Evolutionary conservation across 2,888 invertebrate genomes (phyloP), one percentile per base, ranked within the genome.

Genomic region (Aproaerema taeniolella): DNA sequence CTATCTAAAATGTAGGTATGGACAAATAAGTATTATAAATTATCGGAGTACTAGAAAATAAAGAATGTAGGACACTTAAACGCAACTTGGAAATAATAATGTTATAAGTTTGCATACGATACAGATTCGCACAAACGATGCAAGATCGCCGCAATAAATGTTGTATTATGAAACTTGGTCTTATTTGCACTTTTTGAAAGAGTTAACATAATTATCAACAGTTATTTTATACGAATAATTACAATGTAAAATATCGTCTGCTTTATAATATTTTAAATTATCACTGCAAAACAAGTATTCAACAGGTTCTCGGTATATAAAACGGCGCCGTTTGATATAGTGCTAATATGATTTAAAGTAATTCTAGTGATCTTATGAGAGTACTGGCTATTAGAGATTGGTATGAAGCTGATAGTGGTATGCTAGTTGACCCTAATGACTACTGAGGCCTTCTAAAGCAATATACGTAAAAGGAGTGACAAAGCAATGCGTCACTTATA

Each of bases 391-490:
- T 10, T 31, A 16, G 5, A 37, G 36, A 31, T 16, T 17, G 33
- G 8, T 24, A 36, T 41, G 35, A 47, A 24, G 43, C 42, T 49
- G 50, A 49, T 47, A 53, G 42, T 51, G 58, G 59, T 57, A 26
- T 2, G 65, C 63, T 55, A 63, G 68, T 72, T 78, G 77, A 79
- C 77, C 78, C 71, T 74, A 79, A 82, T 81, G 72, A 75, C 70
- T 67, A 49, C 54, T 55, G 45, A 59, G 76, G 55, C 79, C 80
- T 80, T 72, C 70, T 61, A 53, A 40, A 42, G 38, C 39, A 43
- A 37, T 43, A 42, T 47, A 42, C 46, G 38, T 38, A 42, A 34
- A 42, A 42, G 42, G 42, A 25, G 34, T 38, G 33, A 38, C 34
- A 38, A 37, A 32, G 31, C 34, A 35, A 40, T 35, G 34, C 17